Base-by-base conservation (phyloP, 2,888 invertebrate genomes). In the Ophioninae sp. region DNA sequence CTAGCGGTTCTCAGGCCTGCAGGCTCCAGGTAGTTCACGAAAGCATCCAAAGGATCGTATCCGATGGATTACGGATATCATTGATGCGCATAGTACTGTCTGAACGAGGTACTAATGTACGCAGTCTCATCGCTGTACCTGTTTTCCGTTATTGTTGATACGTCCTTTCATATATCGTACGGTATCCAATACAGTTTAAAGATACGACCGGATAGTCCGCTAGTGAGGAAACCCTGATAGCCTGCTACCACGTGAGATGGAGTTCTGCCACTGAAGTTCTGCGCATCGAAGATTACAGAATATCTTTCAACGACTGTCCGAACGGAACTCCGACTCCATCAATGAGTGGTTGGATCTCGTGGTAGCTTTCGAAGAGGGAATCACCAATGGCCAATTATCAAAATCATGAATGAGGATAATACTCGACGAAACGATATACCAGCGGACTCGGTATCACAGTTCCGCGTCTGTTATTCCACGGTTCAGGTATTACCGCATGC, bases 401-500 rank as follows among this genome's bases (percentile, higher is more conserved):
- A 44, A 44, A 20, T 22, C 30, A 20, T 67, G 30, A 39, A 39
- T 63, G 23, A 63, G 30, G 6, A 9, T 23, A 68, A 61, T 39
- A 30, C 30, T 61, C 30, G 6, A 59, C 20, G 41, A n/a, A 30
- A 44, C 41, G n/a, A 30, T 41, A 30, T 41, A 51, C 68, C 59
- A 30, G 58, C 65, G 20, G 58, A 13, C 68, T 20, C 6, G 22
- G 65, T 10, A 20, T 67, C 23, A 39, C 10, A 51, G 51, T 41
- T 9, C 59, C 41, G 37, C 44, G 44, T 73, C 39, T 22, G 51
- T 20, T 41, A 76, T 68, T 58, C 20, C 58, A 58, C 56, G 58
- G n/a, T 13, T 75, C 30, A 41, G 69, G 17, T 22, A 44, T 58
- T 23, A 58, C 44, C 37, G 37, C 44, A 65, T 64, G 37, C 75